phyloP scores from a whole-genome alignment of 2,797 vertebrate genomes.

The Ptychobarbus kaznakovi region DNA sequence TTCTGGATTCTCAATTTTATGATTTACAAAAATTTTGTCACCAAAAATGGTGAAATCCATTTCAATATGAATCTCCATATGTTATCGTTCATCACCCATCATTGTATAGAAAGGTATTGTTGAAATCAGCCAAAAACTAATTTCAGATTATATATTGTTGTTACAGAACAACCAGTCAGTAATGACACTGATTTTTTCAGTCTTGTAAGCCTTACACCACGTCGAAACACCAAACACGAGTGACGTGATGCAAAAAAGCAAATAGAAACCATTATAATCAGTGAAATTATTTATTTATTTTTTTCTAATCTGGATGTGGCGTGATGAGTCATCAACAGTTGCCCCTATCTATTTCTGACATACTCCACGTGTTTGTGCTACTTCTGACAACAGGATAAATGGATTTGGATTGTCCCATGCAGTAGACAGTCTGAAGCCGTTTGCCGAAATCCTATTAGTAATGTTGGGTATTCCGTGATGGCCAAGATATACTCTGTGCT shows the following conservation, averaged over 20 bases:
- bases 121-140: not conserved
- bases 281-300: not conserved
- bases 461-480: not conserved
- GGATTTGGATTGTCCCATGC: not conserved
- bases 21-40: not conserved
- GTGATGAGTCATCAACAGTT: not conserved
- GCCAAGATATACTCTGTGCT: not conserved
- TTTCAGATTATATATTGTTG: not conserved
- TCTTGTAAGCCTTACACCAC: not conserved
- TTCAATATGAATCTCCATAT: not conserved
- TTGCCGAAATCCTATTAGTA: not conserved
- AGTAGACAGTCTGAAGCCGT: not conserved
- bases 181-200: not conserved
- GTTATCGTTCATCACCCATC: not conserved
- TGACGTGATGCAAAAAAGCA: not conserved
- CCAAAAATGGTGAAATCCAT: not conserved
- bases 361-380: too few species aligned
- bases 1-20: not conserved
- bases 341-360: not conserved
- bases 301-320: not conserved
- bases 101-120: not conserved
- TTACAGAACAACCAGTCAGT: not conserved
- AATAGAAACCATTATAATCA: not conserved
- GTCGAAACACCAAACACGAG: not conserved
- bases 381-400: not conserved